Conservation (phyloP, 1,140 invertebrate genomes). For the Papilio dardanus region DNA sequence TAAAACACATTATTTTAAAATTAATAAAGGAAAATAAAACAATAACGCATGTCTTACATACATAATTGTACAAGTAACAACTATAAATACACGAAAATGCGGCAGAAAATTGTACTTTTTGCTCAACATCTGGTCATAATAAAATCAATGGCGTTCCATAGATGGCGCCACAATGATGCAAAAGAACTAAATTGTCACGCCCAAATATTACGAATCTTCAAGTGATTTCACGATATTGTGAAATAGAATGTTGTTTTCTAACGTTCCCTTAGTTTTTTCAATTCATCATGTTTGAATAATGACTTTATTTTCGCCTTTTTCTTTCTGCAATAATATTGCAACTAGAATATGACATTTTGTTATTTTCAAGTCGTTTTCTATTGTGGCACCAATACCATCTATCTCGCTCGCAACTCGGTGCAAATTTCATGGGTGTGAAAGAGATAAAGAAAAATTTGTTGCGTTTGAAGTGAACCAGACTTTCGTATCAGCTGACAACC, state of each 20-base stretch:
- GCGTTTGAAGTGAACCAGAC: constrained; percentile 65
- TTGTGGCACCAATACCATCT: constrained; percentile 50
- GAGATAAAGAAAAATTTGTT: constrained; percentile 51
- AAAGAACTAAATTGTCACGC: constrained; percentile 67
- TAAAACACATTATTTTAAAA: no score
- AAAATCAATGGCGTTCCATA: constrained; percentile 36
- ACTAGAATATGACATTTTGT: constrained; percentile 75
- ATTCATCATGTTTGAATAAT: constrained; percentile 66
- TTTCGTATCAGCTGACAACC: constrained; percentile 83
- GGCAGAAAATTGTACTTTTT: constrained; percentile 37
- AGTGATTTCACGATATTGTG: constrained; percentile 67
- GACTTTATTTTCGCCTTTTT: constrained; percentile 59
- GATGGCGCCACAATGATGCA: constrained; percentile 51
- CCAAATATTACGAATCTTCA: constrained; percentile 66
- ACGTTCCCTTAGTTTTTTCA: constrained; percentile 55
- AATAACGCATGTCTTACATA: no score
- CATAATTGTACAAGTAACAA: no score
- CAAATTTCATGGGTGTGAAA: constrained; percentile 35
- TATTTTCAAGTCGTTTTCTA: constrained; percentile 60
- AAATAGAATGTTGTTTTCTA: constrained; percentile 69
- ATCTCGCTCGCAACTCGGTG: constrained; percentile 52
- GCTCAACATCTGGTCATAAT: constrained; percentile 11
- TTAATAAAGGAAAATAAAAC: no score
- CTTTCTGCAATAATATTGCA: constrained; percentile 71
- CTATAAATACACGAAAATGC: background rate